Base-by-base conservation (phyloP, 2,113 vertebrate species). In the Oxyruncus cristatus region DNA sequence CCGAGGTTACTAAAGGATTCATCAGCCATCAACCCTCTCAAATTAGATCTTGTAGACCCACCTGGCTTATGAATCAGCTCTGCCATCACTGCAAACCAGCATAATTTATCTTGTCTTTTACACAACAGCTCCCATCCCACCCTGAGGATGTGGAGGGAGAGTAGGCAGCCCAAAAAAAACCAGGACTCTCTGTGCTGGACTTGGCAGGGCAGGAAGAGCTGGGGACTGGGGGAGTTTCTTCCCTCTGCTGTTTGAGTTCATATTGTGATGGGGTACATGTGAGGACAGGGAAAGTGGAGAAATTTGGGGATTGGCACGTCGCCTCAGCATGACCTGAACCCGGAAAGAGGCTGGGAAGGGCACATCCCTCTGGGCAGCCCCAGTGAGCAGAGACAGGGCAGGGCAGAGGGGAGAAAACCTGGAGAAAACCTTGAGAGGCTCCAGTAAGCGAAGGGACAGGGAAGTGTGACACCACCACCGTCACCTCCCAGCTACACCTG, bases 1-100 rank as follows among this genome's bases (percentile, higher is more conserved):
- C 71, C 62, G 46, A 82, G 10, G 62, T 90, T 93, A 58, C 47
- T 68, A 8, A 82, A 93, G 88, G 58, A 79, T 73, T 76, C 6
- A 3, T 83, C 82, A 88, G 61, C 12, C 21, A 24, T 63, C 71
- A 72, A 42, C 79, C 58, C 71, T 85, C 91, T 85, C 85, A 96
- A 95, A 93, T 92, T 95, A 96, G 83, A 59, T 74, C 79, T 66
- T 72, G 58, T 30, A 88, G 91, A 92, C 79, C 82, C 72, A n/a
- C 93, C 93, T 56, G 4, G 67, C 53, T 92, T 91, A 90, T 95
- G 96, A 95, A 95, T 96, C 93, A 95, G 91, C 89, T 70, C 59
- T 87, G n/a, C 68, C 90, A 62, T 61, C 73, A 8, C 58, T 63
- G 61, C 78, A 72, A 41, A 56, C 44, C 91, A 63, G 94, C 47